A percentile compares a stretch with the other conserved stretches of the same genome.
phyloP scores from a whole-genome alignment of 30 jellyfish, hydroid and myxozoan species.

The Aurelia aurita complex sp. Pacific region DNA sequence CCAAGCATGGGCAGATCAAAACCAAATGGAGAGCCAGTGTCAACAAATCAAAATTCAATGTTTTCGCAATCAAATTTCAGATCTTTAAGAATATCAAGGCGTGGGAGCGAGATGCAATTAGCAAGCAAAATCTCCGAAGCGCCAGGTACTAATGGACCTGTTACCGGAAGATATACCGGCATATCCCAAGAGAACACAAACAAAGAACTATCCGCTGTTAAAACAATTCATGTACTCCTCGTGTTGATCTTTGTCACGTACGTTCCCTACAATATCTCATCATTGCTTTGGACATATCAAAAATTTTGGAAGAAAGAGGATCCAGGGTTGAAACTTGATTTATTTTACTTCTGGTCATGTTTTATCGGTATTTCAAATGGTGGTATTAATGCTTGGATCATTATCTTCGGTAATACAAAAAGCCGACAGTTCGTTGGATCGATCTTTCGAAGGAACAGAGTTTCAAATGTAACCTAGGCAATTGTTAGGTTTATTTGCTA shows the following conservation, averaged over 20 bases:
- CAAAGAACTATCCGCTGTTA: constrained; percentile 54
- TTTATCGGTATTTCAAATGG: constrained; percentile 31
- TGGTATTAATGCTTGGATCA: constrained; percentile 24
- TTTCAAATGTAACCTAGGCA: too few species aligned
- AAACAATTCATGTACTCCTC: constrained; percentile 41
- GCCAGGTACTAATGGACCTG: too few species aligned
- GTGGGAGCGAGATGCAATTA: too few species aligned
- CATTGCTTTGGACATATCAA: constrained; percentile 30
- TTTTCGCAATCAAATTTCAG: too few species aligned
- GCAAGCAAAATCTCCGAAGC: too few species aligned
- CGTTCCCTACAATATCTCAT: constrained; percentile 43
- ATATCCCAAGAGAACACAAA: constrained; percentile 2
- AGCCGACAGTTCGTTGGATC: constrained; percentile 7
- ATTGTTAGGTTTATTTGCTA: too few species aligned
- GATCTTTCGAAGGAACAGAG: too few species aligned
- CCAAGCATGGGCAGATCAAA: too few species aligned
- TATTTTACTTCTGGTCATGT: constrained; percentile 12
- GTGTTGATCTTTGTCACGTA: constrained; percentile 34
- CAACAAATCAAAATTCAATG: too few species aligned
- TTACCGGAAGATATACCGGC: too few species aligned
- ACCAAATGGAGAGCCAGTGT: too few species aligned
- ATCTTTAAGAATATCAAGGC: too few species aligned
- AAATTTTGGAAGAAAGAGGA: not conserved
- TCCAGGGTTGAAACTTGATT: constrained; percentile 6
- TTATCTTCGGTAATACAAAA: constrained; percentile 32